A percentile compares a stretch with the other conserved stretches of the same genome.
Conservation (phyloP, 2,113 vertebrate genomes). For the Clarias batrachus region DNA sequence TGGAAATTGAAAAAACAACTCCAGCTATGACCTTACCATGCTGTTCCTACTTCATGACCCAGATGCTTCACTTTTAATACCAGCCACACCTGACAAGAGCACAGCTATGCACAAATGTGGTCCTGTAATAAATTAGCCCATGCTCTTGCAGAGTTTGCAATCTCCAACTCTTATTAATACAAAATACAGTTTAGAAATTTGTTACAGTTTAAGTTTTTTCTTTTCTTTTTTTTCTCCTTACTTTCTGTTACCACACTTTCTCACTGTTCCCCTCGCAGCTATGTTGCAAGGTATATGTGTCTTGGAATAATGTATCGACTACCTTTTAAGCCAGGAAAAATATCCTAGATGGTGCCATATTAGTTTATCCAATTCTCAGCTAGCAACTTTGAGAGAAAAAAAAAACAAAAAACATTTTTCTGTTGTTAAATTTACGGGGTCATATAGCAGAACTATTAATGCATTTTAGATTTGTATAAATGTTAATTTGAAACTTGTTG, state of each 20-base stretch:
- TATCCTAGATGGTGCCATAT: background rate
- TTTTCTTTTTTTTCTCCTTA: background rate
- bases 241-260: slow-evolving; percentile 1
- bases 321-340: background rate
- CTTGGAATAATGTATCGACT: background rate
- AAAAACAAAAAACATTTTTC: background rate
- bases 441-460: background rate
- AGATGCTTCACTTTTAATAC: background rate
- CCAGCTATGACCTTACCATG: background rate
- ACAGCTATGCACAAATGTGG: background rate
- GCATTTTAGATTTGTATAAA: background rate
- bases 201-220: background rate
- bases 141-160: background rate
- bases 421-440: background rate
- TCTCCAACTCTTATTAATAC: background rate
- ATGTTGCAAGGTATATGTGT: background rate
- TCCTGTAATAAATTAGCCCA: background rate
- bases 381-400: background rate
- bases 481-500: background rate
- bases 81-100: background rate
- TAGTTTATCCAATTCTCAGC: background rate
- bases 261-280: background rate
- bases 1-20: slow-evolving; percentile 59
- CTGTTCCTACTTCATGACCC: background rate
- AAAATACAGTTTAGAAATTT: background rate